These are phyloP conservation scores for Donacobius atricapilla DNA, from an alignment of 2,113 vertebrate genomes.

Conservation along the genomic window DNA sequence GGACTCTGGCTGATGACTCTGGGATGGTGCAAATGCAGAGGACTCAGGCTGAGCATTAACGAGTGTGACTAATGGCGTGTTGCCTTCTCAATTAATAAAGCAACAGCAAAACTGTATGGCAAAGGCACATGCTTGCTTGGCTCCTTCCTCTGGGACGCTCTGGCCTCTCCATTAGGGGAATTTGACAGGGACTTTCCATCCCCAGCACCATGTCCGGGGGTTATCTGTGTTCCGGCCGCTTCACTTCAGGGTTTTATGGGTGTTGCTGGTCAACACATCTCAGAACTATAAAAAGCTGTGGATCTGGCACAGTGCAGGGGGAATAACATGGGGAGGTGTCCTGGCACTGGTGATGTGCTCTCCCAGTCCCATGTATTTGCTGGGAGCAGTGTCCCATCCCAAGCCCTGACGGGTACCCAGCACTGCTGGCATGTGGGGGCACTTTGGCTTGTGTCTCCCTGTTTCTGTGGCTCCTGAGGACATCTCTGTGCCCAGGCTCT, in stretches of 20 bases:
- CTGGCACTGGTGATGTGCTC: not conserved
- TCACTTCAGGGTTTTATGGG: accelerated
- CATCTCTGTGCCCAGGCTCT: accelerated
- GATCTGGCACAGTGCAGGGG: not conserved
- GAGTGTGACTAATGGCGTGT: not conserved
- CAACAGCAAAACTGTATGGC: not conserved
- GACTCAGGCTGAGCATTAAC: not conserved
- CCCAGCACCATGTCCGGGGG: too few species aligned
- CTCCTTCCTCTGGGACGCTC: not conserved
- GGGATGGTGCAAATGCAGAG: not conserved
- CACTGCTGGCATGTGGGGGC: accelerated
- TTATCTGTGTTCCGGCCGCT: not conserved
- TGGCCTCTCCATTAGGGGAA: accelerated
- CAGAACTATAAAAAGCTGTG: not conserved
- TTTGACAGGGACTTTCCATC: not conserved
- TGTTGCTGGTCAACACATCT: not conserved
- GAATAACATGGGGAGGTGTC: not conserved
- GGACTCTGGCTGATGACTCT: not conserved
- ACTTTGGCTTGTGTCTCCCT: not conserved
- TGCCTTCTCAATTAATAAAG: slow-evolving; percentile 25
- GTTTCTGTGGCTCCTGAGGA: not conserved
- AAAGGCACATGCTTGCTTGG: accelerated
- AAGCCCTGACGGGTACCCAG: accelerated
- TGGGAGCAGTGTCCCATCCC: not conserved
- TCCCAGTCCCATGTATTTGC: accelerated